Base-by-base conservation (phyloP, 2,797 vertebrate genomes). In the Galagoides demidoff region DNA sequence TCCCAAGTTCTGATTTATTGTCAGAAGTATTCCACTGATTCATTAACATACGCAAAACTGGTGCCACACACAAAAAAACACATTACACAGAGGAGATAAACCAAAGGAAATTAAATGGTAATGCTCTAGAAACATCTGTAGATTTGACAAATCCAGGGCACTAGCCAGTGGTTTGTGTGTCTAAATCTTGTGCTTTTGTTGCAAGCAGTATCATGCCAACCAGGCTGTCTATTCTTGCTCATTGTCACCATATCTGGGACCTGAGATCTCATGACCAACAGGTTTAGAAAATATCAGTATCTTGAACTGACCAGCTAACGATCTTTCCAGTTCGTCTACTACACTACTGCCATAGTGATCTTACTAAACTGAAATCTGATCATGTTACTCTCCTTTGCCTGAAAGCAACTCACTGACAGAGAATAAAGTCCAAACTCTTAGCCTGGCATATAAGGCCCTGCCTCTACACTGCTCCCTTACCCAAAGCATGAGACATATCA, bases 331-430 rank as follows among this genome's bases (percentile, higher is more conserved):
- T 85, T 92, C 13, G n/a, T 76, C 16, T 70, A 92, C 66, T 96
- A 89, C 20, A 68, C 9, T 70, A 61, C 16, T 68, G 4, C 22
- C 82, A 85, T 14, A 77, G 74, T 92, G 61, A 87, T 81, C n/a
- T 95, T 87, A 77, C 88, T 68, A 82, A 93, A 92, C 49, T 87
- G 76, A 93, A 85, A 96, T 90, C 43, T 61, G 20, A 92, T 22
- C 37, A 2, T 45, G 37, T 68, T 74, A 85, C 43, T 76, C 57
- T 45, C 17, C 55, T 92, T 77, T 55, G 63, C 57, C 17, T 74
- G 59, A 78, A 78, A 78, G 43, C 34, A 78, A 78, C n/a, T 71
- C 23, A 14, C 55, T 77, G 81, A 27, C 37, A 61, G 59, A 81
- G 37, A 96, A 73, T 78, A 37, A 71, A 78, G 34, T 79, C 11